Conservation (phyloP, 2,797 vertebrate genomes). For the Zalophus californianus region DNA sequence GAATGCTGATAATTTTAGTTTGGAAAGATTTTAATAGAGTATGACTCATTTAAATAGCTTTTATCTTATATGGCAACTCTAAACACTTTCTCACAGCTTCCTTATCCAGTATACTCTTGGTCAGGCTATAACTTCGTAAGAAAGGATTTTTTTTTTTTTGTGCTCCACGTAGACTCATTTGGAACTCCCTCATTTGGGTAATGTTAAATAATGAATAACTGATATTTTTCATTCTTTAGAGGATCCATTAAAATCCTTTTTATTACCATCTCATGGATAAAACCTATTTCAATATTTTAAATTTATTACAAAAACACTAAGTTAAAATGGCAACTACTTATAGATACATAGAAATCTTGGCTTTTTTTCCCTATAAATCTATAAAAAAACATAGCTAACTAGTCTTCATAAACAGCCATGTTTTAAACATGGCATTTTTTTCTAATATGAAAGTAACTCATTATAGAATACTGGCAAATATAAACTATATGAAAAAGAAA, state of each 20-base stretch:
- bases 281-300: neutral
- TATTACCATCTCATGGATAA: neutral
- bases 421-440: neutral
- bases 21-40: neutral
- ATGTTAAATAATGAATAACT: neutral
- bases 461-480: neutral
- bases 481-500: conserved; percentile 4
- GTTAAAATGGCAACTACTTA: neutral
- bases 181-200: neutral
- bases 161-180: conserved; percentile 11
- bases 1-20: neutral
- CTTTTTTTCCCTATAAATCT: neutral
- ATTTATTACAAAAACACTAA: conserved; percentile 38
- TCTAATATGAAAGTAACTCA: neutral
- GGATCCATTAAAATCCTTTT: neutral
- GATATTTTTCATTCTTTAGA: conserved; percentile 20
- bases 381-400: neutral
- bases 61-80: neutral
- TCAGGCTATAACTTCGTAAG: neutral
- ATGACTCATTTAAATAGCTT: conserved; percentile 6
- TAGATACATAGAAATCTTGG: neutral
- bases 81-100: neutral
- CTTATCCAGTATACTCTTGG: neutral
- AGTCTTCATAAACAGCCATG: neutral
- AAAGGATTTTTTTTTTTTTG: neutral